Evolutionary conservation across 2,113 vertebrate species (phyloP).

Genomic region (Macrotis lagotis): DNA sequence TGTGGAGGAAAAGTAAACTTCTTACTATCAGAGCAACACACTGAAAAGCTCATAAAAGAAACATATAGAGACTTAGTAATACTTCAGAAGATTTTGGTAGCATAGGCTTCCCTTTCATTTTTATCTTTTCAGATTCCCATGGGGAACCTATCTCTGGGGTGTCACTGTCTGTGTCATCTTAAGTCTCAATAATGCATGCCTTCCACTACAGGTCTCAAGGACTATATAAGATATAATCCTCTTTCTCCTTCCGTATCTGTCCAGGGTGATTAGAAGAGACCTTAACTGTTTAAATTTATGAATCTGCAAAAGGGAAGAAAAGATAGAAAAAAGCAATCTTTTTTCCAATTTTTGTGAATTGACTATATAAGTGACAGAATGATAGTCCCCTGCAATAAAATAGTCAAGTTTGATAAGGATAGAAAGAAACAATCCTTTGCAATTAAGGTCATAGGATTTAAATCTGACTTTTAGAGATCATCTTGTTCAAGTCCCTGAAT

Average conservation of each 20-base stretch:
- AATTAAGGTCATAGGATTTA: neutral
- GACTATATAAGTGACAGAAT: slow-evolving; percentile 7
- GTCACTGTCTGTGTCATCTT: neutral
- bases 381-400: neutral
- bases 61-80: slow-evolving; percentile 12
- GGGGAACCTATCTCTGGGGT: neutral
- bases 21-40: neutral
- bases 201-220: neutral
- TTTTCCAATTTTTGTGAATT: neutral
- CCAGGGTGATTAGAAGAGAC: slow-evolving; percentile 14
- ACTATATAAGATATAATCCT: neutral
- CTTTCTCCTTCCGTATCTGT: neutral
- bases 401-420: neutral
- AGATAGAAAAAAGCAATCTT: neutral
- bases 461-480: neutral
- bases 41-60: neutral
- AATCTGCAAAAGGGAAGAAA: neutral
- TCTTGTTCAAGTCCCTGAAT: neutral
- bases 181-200: neutral
- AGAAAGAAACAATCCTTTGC: neutral
- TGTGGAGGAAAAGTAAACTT: slow-evolving; percentile 54
- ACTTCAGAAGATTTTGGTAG: slow-evolving; percentile 8
- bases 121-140: slow-evolving; percentile 11
- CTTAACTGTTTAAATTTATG: neutral
- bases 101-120: neutral